phyloP scores from a whole-genome alignment of 1,140 invertebrate genomes.

The Zaprionus kolodkinae region DNA sequence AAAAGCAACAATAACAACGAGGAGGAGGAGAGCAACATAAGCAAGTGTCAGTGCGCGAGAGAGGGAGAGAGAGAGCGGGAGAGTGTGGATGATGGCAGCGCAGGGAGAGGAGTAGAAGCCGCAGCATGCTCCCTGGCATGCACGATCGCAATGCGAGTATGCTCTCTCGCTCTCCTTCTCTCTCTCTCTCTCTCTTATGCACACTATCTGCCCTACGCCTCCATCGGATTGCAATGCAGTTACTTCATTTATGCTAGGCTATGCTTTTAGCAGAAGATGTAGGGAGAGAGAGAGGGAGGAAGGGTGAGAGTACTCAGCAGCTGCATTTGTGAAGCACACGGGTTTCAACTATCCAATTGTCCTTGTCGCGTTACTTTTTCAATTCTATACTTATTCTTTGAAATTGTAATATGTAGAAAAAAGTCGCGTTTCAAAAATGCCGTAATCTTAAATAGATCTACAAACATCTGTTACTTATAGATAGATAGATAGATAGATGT shows the following conservation, averaged over 20 bases:
- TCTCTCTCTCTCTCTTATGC: not conserved
- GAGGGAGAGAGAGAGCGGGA: not conserved
- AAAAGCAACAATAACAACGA: slow-evolving; percentile 29
- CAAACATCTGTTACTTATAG: too few relatives aligned
- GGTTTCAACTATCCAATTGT: not conserved
- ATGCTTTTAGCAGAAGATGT: not conserved
- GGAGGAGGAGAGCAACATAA: slow-evolving; percentile 14
- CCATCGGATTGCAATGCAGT: slow-evolving; percentile 12
- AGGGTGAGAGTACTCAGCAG: not conserved
- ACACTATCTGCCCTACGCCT: too few relatives aligned
- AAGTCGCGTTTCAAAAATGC: not conserved
- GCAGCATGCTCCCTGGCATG: slow-evolving; percentile 1
- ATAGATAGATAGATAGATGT: too few relatives aligned
- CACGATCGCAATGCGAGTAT: slow-evolving; percentile 33
- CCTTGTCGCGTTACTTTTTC: not conserved
- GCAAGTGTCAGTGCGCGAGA: slow-evolving; percentile 1
- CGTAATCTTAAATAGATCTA: too few relatives aligned
- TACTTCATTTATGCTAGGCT: slow-evolving; percentile 14
- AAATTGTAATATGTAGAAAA: not conserved
- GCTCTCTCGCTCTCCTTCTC: not conserved
- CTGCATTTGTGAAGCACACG: not conserved
- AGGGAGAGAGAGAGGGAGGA: not conserved
- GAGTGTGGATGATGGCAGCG: not conserved
- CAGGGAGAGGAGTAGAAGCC: not conserved
- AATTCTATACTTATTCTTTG: not conserved